Base-by-base conservation (phyloP, 2,888 invertebrate species). In the Netelia fuscicornis region DNA sequence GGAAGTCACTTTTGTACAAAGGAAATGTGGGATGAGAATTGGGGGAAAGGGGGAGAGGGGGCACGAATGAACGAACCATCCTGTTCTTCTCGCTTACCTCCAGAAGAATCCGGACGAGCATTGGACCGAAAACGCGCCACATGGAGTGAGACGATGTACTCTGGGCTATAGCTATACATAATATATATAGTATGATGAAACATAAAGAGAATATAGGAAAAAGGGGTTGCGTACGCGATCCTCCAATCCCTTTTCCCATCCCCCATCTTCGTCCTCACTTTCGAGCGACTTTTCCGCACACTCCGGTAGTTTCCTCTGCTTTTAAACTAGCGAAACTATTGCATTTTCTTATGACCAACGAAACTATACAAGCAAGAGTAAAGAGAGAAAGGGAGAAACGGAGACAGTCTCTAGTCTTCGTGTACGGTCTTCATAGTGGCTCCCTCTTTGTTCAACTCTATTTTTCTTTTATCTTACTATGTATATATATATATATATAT, bases 281-380 rank as follows among this genome's bases (percentile, higher is more conserved):
- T 37, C 37, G 71, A 71, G 80, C 13, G 58, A 58, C 83, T 83
- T 83, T 77, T 58, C 80, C 87, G 85, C 83, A 30, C 52, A 78
- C 84, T 86, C 86, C 80, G 83, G 86, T 87, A 87, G 89, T 89
- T 88, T 85, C 54, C 86, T 88, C 86, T 88, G 88, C 91, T 90
- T 91, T 90, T 89, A 90, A 91, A 91, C 90, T 90, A 89, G 86
- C 84, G 83, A 88, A 91, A 91, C 91, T 90, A 90, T 91, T 89
- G 90, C 87, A 88, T 89, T 90, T 91, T 90, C 89, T 90, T 90
- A 89, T 89, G 89, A 90, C 87, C 90, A 87, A 86, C 86, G 86
- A 89, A 72, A 30, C 37, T 65, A 86, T 87, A 86, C 89, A 90
- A 88, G 87, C 86, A 86, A 87, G 42, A 76, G 71, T 23, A 44